These are phyloP conservation scores for Caenorhabditis panamensis DNA, from an alignment of 2,888 invertebrate species.

Conservation along the genomic window DNA sequence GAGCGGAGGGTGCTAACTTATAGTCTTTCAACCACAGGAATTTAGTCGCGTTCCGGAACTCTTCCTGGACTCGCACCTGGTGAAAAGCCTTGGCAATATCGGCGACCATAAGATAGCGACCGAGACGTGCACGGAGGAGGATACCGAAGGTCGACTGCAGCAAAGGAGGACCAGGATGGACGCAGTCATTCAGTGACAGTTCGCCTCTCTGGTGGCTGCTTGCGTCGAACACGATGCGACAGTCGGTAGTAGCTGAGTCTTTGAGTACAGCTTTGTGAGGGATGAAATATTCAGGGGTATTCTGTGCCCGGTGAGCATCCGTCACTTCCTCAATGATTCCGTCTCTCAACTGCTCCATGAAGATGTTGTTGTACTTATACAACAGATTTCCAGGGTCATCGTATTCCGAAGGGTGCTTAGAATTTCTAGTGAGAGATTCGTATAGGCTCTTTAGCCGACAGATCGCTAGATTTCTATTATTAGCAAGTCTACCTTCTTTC, in stretches of 20 bases:
- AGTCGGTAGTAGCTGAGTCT: conserved; percentile 37
- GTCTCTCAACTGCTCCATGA: no score
- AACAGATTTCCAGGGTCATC: no score
- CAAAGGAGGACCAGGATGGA: conserved; percentile 49
- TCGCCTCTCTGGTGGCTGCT: conserved; percentile 24
- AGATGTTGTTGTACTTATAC: no score
- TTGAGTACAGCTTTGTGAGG: no score
- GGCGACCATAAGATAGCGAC: conserved; percentile 28
- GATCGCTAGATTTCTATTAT: no score
- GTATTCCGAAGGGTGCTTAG: no score
- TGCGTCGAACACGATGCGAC: conserved; percentile 63
- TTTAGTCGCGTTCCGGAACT: conserved; percentile 58
- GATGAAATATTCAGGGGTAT: no score
- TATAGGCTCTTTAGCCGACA: no score
- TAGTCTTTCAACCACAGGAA: conserved; percentile 68
- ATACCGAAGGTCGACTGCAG: conserved; percentile 44
- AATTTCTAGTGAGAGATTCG: no score
- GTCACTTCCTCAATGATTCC: no score
- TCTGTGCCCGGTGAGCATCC: no score
- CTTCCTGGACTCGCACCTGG: conserved; percentile 51
- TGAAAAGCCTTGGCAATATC: conserved; percentile 74
- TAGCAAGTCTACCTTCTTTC: no score
- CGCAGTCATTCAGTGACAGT: conserved; percentile 61
- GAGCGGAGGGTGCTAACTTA: conserved; percentile 1
- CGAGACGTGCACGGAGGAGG: conserved; percentile 45